These are phyloP conservation scores for Trematomus bernacchii DNA, from an alignment of 2,797 vertebrate species.

Conservation along the genomic window DNA sequence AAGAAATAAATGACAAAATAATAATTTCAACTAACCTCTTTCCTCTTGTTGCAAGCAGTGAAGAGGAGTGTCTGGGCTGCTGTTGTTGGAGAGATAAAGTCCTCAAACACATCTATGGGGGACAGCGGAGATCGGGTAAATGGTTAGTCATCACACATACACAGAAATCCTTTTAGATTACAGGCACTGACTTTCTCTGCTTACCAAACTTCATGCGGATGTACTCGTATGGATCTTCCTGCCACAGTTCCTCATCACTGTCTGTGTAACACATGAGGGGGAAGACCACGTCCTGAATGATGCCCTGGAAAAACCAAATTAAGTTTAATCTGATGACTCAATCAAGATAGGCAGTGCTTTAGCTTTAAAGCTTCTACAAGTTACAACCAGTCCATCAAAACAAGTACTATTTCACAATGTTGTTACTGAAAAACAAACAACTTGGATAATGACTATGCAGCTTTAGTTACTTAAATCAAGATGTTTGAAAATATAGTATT, in stretches of 20 bases:
- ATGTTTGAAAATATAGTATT: background rate
- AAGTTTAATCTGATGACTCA: background rate
- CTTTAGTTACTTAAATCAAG: too few relatives aligned
- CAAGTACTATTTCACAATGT: background rate
- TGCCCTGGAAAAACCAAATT: slow-evolving; percentile 86
- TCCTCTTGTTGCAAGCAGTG: slow-evolving; percentile 98
- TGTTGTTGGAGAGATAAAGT: slow-evolving; percentile 99
- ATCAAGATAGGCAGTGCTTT: background rate
- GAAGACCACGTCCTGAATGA: slow-evolving; percentile 99
- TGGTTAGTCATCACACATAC: slow-evolving; percentile 15
- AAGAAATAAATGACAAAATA: slow-evolving; percentile 9
- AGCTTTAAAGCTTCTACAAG: background rate
- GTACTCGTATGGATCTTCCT: slow-evolving; percentile 99
- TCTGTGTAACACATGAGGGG: slow-evolving; percentile 99
- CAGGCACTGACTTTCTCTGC: background rate
- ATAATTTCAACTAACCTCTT: slow-evolving; percentile 88
- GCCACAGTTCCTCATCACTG: slow-evolving; percentile 98
- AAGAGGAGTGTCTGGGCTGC: slow-evolving; percentile 98
- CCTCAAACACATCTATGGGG: slow-evolving; percentile 95
- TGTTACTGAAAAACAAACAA: background rate
- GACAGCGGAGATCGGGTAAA: slow-evolving; percentile 24
- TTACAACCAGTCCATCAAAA: background rate
- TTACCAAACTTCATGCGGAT: slow-evolving; percentile 99
- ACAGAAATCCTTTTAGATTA: slow-evolving; percentile 2
- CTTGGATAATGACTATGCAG: too few relatives aligned